A percentile compares a stretch with the other conserved stretches of the same genome.
Evolutionary conservation across 2,888 invertebrate species (phyloP).

Genomic region (Stegana nigrithorax): DNA sequence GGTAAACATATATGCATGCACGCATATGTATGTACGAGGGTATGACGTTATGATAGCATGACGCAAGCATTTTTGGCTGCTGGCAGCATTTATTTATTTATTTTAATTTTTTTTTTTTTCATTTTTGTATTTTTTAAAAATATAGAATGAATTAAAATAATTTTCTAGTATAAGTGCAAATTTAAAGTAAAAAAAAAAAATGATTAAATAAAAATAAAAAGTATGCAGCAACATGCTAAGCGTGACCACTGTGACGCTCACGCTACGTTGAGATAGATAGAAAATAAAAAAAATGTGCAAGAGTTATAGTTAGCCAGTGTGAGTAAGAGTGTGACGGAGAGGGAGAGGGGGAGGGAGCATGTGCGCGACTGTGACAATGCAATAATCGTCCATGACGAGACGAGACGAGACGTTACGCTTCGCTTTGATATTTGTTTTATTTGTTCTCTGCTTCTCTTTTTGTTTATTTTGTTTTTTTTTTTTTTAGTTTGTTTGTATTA

Average conservation of each 20-base stretch:
- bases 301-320: neutral
- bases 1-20: too few species aligned
- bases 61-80: conserved; percentile 8
- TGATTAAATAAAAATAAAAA: neutral
- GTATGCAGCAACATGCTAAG: neutral
- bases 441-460: neutral
- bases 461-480: neutral
- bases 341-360: neutral
- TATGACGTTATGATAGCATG: neutral
- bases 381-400: neutral
- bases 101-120: neutral
- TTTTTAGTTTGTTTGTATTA: neutral
- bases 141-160: neutral
- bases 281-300: neutral
- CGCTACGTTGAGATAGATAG: neutral
- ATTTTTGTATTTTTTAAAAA: neutral
- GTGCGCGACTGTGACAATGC: too few species aligned
- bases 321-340: neutral
- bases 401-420: too few species aligned
- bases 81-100: neutral
- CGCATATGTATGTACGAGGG: neutral
- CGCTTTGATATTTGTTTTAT: neutral
- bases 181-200: neutral
- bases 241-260: neutral
- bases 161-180: neutral